Percentiles rank a stretch among this genome's conserved stretches.
Conservation (phyloP, 2,113 vertebrate species). For the Syngnathus scovelli region DNA sequence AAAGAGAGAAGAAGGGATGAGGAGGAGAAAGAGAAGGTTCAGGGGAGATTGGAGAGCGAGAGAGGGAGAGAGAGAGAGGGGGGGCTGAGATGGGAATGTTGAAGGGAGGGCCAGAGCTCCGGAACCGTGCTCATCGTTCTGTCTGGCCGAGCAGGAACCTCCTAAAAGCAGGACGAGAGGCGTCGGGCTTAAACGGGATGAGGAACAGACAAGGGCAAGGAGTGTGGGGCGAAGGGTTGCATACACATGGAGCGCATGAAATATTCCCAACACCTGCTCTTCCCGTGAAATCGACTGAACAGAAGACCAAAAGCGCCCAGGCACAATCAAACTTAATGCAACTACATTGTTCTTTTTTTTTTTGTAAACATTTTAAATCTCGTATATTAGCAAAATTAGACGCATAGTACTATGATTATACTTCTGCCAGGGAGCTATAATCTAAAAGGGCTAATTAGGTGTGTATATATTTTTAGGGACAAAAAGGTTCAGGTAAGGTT, state of each 20-base stretch:
- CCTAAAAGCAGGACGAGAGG: constrained; percentile 41
- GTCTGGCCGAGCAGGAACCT: constrained; percentile 79
- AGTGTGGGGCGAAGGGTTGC: constrained; percentile 29
- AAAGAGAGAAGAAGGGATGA: constrained; percentile 23
- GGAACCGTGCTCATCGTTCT: constrained; percentile 79
- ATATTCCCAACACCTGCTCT: constrained; percentile 50
- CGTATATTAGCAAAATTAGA: too few species aligned
- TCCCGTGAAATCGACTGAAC: constrained; percentile 28
- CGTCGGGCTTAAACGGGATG: constrained; percentile 33
- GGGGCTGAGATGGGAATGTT: constrained; percentile 57
- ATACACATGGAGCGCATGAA: constrained; percentile 39
- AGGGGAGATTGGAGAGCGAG: constrained; percentile 72
- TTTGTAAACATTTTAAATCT: background rate
- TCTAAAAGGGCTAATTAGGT: background rate
- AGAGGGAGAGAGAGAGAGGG: constrained; percentile 42
- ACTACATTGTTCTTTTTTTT: background rate
- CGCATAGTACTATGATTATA: background rate
- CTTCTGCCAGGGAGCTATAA: background rate
- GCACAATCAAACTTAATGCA: background rate
- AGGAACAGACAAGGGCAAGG: constrained; percentile 30
- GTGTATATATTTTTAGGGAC: background rate
- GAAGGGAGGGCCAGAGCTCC: constrained; percentile 64
- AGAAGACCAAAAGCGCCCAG: background rate
- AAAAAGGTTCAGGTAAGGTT: background rate
- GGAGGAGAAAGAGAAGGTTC: constrained; percentile 14